Conservation (phyloP, 2,113 vertebrate genomes). For the Sprattus sprattus region DNA sequence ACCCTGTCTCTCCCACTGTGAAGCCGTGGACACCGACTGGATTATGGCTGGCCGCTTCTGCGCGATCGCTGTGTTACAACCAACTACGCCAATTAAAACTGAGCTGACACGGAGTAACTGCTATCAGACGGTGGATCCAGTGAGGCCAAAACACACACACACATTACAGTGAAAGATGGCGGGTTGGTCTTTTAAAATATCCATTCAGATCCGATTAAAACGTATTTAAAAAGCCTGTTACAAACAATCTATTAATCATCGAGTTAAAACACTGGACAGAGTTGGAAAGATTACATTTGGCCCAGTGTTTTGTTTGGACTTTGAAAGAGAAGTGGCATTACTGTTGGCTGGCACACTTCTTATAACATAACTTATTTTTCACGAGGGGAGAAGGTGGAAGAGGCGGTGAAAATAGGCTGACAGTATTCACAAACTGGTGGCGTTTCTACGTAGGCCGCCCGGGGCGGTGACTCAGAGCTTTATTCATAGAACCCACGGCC, state of each 20-base stretch:
- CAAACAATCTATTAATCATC: too few relatives aligned
- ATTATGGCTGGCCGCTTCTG: not conserved
- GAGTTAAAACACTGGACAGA: not conserved
- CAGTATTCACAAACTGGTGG: not conserved
- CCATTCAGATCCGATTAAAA: not conserved
- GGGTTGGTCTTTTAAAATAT: not conserved
- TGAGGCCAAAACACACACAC: not conserved
- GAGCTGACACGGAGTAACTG: not conserved
- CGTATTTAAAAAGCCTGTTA: too few relatives aligned
- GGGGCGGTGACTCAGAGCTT: not conserved
- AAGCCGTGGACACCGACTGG: not conserved
- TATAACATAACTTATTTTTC: not conserved
- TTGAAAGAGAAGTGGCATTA: not conserved
- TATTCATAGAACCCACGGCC: not conserved
- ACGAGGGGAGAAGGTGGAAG: not conserved
- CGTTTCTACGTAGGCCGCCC: conserved; percentile 32
- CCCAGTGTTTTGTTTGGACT: not conserved
- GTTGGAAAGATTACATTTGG: not conserved
- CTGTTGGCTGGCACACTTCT: not conserved
- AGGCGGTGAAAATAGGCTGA: not conserved
- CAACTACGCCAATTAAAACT: not conserved
- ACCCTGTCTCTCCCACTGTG: not conserved
- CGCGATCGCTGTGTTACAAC: not conserved
- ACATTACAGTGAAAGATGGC: not conserved
- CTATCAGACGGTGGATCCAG: not conserved